Base-by-base conservation (phyloP, 1,140 invertebrate species). In the Heliconius eleuchia region DNA sequence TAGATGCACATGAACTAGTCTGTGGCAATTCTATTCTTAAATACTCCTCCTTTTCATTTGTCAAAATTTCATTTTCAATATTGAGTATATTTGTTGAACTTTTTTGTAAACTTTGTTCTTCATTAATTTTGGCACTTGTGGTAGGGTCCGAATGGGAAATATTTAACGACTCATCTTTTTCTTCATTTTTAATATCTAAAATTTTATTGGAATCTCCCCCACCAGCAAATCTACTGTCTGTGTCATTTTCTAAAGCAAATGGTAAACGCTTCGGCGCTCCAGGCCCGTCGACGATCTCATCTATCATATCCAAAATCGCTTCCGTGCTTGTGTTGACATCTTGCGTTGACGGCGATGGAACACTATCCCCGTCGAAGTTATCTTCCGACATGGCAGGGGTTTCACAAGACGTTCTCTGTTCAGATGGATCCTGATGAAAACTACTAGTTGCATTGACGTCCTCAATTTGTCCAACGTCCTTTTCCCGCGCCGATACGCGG, bases 401-500 rank as follows among this genome's bases (percentile, higher is more conserved):
- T 87, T 90, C 83, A 82, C 87, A 89, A 83, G 86, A 85, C 80
- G 86, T 84, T 81, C 88, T 88, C 39, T 85, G 80, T 85, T 92
- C 90, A 71, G 86, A 85, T 83, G 88, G 80, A 76, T 92, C 88
- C 81, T 90, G 89, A 73, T 87, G 88, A 78, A 84, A 86, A 88
- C 86, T 89, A 89, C 88, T 86, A 90, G 89, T 92, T 89, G 91
- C 91, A 89, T 90, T 88, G 88, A 88, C 86, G 85, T 91, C 88
- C 87, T 92, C 92, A 85, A 88, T 88, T 86, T 85, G 86, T 80
- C 87, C 89, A 88, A 93, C 85, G 86, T 92, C 89, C 86, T 91
- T 95, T 95, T 95, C 94, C 94, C 94, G 92, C 93, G 93, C 92
- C 93, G 92, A 88, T 92, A 87, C 89, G 86, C 89, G 92, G 92